Evolutionary conservation across 1,140 invertebrate genomes (phyloP).

Genomic region (Procambarus virginalis): DNA sequence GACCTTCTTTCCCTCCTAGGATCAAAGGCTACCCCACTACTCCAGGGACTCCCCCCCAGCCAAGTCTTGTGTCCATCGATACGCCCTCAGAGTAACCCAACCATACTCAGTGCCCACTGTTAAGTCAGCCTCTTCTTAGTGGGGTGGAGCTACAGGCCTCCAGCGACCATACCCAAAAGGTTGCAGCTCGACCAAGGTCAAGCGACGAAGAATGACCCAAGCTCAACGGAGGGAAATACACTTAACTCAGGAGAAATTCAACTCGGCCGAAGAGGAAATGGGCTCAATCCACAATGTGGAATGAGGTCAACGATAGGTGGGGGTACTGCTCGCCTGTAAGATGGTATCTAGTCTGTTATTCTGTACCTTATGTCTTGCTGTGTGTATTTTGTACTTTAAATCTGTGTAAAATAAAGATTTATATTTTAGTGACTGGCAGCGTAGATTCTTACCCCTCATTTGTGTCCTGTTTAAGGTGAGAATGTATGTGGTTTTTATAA

Average conservation of each 20-base stretch:
- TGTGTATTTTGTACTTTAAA: neutral
- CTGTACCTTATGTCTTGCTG: neutral
- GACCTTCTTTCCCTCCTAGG: conserved; percentile 22
- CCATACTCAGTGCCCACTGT: neutral
- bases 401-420: neutral
- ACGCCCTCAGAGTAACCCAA: neutral
- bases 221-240: no score
- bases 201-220: no score
- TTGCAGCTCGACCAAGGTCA: no score
- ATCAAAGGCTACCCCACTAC: conserved; percentile 8
- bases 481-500: no score
- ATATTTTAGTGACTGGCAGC: no score
- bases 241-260: neutral
- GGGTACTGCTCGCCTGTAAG: neutral
- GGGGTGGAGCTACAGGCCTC: no score
- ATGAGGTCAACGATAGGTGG: neutral
- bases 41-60: neutral
- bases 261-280: neutral
- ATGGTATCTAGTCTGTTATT: neutral
- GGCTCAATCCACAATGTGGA: neutral
- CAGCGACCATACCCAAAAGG: no score
- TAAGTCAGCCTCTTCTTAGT: no score
- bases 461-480: no score
- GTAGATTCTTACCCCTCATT: no score
- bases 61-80: neutral